phyloP scores from a whole-genome alignment of 2,888 invertebrate species.

The Melangyna quadrimaculata region DNA sequence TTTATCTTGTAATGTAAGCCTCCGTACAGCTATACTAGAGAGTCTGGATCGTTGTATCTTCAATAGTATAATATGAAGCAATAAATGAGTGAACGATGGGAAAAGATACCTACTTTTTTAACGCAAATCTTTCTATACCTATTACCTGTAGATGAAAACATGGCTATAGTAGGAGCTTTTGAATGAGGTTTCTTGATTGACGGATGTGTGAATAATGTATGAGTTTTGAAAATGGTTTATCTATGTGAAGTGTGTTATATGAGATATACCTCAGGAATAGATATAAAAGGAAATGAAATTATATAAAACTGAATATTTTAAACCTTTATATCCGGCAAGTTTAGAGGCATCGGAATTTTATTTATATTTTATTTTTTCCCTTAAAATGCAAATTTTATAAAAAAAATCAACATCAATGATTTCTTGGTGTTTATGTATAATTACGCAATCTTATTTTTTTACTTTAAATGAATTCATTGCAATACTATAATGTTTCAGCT shows the following conservation, averaged over 20 bases:
- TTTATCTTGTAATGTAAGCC: conserved; percentile 4
- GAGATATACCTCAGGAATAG: not conserved
- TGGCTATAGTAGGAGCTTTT: not conserved
- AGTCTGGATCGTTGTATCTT: not conserved
- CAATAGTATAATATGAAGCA: not conserved
- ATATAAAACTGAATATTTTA: conserved; percentile 30
- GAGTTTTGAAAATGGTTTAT: conserved; percentile 12
- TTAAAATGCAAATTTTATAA: not conserved
- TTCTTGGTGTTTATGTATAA: too few species aligned
- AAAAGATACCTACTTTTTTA: not conserved
- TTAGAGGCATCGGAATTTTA: not conserved
- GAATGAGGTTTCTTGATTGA: conserved; percentile 38
- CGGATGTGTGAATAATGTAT: conserved; percentile 42
- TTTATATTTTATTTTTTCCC: not conserved
- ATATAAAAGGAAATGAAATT: not conserved
- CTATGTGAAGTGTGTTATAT: not conserved
- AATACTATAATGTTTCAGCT: too few species aligned
- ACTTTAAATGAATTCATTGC: too few species aligned
- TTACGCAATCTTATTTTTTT: too few species aligned
- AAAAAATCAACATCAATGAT: not conserved
- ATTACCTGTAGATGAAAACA: not conserved
- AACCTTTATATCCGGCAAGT: not conserved
- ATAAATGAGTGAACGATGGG: conserved; percentile 7
- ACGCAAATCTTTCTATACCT: not conserved
- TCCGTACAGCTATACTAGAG: not conserved